Evolutionary conservation across 2,113 vertebrate genomes (phyloP), one percentile per base, ranked within the genome.

Genomic region (Channa maculata): DNA sequence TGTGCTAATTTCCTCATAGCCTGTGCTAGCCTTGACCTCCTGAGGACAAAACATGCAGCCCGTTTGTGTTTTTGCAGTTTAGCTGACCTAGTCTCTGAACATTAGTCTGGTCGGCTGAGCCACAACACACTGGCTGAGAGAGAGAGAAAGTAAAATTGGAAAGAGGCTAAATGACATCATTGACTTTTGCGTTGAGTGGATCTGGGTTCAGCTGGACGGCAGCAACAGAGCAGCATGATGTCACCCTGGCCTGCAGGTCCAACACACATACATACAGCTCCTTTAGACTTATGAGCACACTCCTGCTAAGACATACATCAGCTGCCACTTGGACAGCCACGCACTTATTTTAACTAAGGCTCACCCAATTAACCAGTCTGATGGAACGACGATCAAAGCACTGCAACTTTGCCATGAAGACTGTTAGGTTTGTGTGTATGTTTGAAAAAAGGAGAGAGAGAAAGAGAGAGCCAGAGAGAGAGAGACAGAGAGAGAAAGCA

Each of bases 71-170:
- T 79, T 79, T 71, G 75, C 75, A 67, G 86, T 91, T 90, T 83
- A 88, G 90, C 86, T 92, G 86, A 91, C 88, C 92, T 83, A 79
- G 75, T 89, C 86, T 89, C 62, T 46, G 65, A 86, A 81, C 82
- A 92, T 92, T 88, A 91, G 86, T 88, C 34, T 86, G 85, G 88
- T 85, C 79, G 88, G 86, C 82, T 84, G 87, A 80, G 79, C 85
- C 51, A 79, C 80, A 89, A 83, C 87, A 89, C 85, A 89, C 14
- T 14, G 65, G 46, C 61, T 1, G 67, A 71, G 65, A 63, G 44
- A 59, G 71, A 66, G 46, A 39, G 37, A 58, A 33, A 72, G 71
- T 76, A 62, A 58, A 52, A 84, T 24, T 24, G 24, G 24, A 74
- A 65, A 78, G 53, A 63, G 49, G 80, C 71, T 64, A 63, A 82